phyloP scores from a whole-genome alignment of 2,888 invertebrate genomes.

The Myathropa florea region DNA sequence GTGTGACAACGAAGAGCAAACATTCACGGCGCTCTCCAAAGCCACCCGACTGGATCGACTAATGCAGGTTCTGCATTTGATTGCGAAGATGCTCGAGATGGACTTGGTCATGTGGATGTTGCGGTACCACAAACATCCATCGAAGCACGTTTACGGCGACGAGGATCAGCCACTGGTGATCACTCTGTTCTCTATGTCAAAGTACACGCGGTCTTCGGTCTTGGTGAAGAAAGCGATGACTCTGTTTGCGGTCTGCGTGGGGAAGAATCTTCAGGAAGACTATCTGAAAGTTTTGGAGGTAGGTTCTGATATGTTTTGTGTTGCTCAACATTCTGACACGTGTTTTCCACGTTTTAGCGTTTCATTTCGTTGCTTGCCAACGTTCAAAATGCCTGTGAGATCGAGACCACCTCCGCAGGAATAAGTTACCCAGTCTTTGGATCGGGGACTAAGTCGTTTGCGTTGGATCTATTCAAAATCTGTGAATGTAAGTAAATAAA shows the following conservation, averaged over 20 bases:
- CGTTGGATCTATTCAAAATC: constrained; percentile 75
- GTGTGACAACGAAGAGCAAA: constrained; percentile 71
- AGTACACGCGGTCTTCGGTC: constrained; percentile 73
- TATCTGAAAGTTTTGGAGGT: constrained; percentile 76
- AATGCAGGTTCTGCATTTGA: constrained; percentile 81
- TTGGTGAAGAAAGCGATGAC: constrained; percentile 75
- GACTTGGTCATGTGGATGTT: constrained; percentile 83
- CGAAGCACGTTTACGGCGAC: constrained; percentile 74
- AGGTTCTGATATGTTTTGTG: not conserved
- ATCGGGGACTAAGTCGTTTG: constrained; percentile 73
- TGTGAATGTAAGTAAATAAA: constrained; percentile 74
- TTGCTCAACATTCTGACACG: not conserved
- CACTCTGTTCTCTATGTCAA: constrained; percentile 74
- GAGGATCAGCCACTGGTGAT: constrained; percentile 76
- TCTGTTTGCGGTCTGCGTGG: constrained; percentile 74
- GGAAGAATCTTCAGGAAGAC: constrained; percentile 72
- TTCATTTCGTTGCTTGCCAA: constrained; percentile 76
- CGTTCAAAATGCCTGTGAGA: constrained; percentile 77
- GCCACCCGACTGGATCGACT: constrained; percentile 82
- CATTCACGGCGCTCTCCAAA: constrained; percentile 73
- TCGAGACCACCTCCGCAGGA: constrained; percentile 73
- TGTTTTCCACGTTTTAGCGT: constrained; percentile 73
- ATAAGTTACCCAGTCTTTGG: constrained; percentile 76
- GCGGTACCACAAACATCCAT: constrained; percentile 79
- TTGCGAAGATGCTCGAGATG: constrained; percentile 82